These are phyloP conservation scores for Leptinotarsa peninsularis DNA, from an alignment of 2,888 invertebrate genomes.

Conservation along the genomic window DNA sequence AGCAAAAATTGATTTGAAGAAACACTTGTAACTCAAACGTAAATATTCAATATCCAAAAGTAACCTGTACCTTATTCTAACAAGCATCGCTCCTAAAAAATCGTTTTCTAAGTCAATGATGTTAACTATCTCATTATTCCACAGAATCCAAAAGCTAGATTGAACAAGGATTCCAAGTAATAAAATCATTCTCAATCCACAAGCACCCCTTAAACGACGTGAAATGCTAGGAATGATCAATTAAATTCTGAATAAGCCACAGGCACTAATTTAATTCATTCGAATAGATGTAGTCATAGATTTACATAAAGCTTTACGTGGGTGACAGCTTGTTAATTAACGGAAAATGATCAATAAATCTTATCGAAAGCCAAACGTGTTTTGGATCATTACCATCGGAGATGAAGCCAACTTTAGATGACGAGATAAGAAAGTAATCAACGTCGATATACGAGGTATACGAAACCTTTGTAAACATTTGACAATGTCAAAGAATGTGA, in stretches of 20 bases:
- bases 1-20: no score
- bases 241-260: not conserved
- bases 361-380: not conserved
- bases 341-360: not conserved
- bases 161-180: not conserved
- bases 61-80: no score
- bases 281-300: not conserved
- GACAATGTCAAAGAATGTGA: no score
- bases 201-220: not conserved
- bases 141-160: no score
- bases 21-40: no score
- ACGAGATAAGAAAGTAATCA: not conserved
- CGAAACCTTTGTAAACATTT: no score
- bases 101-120: no score
- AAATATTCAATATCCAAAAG: no score
- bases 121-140: no score
- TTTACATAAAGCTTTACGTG: not conserved
- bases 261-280: slow-evolving; percentile 4
- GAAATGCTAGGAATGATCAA: not conserved
- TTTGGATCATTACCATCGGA: not conserved
- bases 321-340: slow-evolving; percentile 1
- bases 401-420: not conserved
- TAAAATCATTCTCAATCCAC: not conserved
- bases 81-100: no score
- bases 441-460: no score